Conservation (phyloP, 2,113 vertebrate genomes). For the Pica pica region DNA sequence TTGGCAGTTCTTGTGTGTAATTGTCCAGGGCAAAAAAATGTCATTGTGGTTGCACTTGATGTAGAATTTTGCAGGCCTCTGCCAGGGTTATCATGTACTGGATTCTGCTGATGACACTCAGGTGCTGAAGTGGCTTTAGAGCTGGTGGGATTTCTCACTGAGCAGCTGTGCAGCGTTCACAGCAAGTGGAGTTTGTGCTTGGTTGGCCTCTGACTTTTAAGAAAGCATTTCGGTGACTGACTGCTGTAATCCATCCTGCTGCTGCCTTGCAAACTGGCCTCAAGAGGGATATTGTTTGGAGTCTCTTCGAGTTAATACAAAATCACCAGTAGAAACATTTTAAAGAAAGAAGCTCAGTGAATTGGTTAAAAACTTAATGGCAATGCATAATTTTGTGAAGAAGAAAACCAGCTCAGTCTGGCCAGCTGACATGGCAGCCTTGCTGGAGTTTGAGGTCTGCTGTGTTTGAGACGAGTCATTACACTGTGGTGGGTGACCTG, state of each 20-base stretch:
- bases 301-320: not conserved
- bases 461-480: rapidly evolving
- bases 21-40: not conserved
- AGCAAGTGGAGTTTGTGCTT: not conserved
- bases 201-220: not conserved
- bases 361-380: not conserved
- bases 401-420: not conserved
- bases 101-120: not conserved
- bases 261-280: not conserved
- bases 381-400: not conserved
- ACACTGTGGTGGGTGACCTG: not conserved
- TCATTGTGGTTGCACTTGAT: not conserved
- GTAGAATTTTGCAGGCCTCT: not conserved
- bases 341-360: not conserved
- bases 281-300: not conserved
- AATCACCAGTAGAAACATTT: not conserved
- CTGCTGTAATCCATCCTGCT: not conserved
- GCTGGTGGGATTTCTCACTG: not conserved
- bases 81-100: not conserved
- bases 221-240: not conserved
- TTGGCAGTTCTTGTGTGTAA: not conserved
- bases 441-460: not conserved
- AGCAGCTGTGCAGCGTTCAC: not conserved
- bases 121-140: not conserved
- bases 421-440: not conserved